phyloP scores from a whole-genome alignment of 1,140 invertebrate genomes.

The Leucophenga varia region DNA sequence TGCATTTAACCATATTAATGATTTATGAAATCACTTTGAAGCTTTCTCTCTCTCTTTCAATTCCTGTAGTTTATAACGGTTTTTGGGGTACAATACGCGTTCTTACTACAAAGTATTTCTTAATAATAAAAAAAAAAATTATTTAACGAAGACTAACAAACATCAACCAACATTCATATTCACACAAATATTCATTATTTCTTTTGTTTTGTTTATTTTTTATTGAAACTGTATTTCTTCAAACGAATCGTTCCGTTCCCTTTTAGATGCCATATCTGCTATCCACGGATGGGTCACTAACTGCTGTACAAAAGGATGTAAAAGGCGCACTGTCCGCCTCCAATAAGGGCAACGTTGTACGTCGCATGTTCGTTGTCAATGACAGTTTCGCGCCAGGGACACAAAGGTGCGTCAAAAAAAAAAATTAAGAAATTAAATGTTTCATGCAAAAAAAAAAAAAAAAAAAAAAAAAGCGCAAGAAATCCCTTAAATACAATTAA shows the following conservation, averaged over 20 bases:
- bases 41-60: too few species aligned
- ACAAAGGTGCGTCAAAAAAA: constrained; percentile 43
- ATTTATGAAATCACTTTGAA: too few species aligned
- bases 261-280: constrained; percentile 56
- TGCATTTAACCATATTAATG: too few species aligned
- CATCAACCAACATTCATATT: constrained; percentile 6
- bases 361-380: constrained; percentile 56
- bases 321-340: constrained; percentile 41
- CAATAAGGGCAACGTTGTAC: constrained; percentile 54
- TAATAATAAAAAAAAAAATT: constrained; percentile 11
- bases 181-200: too few species aligned
- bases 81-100: constrained; percentile 25
- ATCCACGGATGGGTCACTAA: constrained; percentile 53
- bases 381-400: constrained; percentile 50
- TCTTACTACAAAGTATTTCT: constrained; percentile 7
- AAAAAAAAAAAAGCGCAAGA: constrained; percentile 14
- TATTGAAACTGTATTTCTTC: too few species aligned
- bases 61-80: constrained; percentile 32
- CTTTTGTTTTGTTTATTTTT: too few species aligned
- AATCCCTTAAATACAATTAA: neutral
- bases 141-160: neutral
- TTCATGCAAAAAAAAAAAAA: neutral
- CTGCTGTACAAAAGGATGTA: constrained; percentile 55
- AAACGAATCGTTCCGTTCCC: too few species aligned
- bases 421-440: neutral